Conservation (phyloP, 37 sponge, comb jelly and placozoan species). For the Eunapius fragilis region DNA sequence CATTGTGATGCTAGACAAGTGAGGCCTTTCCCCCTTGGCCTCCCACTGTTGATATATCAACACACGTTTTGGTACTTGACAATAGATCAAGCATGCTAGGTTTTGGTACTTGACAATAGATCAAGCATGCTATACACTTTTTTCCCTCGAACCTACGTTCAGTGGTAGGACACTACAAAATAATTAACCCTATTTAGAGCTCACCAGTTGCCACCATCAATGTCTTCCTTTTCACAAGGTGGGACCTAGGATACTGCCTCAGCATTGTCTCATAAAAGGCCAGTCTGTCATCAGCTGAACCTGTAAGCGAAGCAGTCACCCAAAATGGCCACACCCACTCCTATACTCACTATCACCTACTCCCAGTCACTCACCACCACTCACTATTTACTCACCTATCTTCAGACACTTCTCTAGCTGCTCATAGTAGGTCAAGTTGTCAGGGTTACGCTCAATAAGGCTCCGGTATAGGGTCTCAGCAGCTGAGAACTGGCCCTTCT, state of each 20-base stretch:
- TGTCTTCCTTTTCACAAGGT: conserved; percentile 50
- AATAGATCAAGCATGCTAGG: no score
- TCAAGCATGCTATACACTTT: no score
- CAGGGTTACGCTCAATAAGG: conserved; percentile 87
- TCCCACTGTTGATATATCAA: no score
- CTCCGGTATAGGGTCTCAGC: conserved; percentile 75
- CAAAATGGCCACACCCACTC: not conserved
- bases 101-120: no score
- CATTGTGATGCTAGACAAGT: no score
- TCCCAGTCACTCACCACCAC: not conserved
- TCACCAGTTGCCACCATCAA: conserved; percentile 62
- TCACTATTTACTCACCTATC: conserved; percentile 28
- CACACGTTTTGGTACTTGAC: no score
- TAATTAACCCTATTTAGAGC: not conserved
- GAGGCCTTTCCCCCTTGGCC: no score
- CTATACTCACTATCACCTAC: not conserved
- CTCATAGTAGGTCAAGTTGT: conserved; percentile 76
- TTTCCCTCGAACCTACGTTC: no score
- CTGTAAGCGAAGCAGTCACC: not conserved
- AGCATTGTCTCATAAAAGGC: conserved; percentile 60
- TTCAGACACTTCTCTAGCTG: conserved; percentile 62
- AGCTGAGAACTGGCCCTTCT: conserved; percentile 44
- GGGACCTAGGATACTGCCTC: conserved; percentile 68
- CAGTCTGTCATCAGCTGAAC: conserved; percentile 48
- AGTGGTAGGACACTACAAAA: no score